Conservation (phyloP, 2,888 invertebrate genomes). For the Apamea crenata region DNA sequence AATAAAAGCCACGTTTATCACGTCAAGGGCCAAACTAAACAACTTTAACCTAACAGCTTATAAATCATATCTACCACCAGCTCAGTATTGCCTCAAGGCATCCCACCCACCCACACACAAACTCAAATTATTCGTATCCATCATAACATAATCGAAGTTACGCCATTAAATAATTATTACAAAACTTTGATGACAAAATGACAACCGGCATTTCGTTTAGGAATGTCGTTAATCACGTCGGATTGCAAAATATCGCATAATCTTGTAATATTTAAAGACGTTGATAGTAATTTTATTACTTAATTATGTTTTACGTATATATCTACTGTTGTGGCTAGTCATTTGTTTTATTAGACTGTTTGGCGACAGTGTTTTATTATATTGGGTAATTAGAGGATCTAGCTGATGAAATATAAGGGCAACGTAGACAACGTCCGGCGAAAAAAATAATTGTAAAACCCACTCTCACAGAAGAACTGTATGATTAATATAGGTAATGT, state of each 20-base stretch:
- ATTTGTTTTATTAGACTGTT: not conserved
- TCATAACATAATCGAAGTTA: conserved; percentile 44
- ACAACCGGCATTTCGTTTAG: not conserved
- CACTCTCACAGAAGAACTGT: too few species aligned
- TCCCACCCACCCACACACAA: conserved; percentile 39
- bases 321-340: not conserved
- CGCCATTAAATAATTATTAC: conserved; percentile 45
- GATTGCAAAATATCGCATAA: conserved; percentile 43
- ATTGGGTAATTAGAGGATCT: not conserved
- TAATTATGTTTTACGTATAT: conserved; percentile 4
- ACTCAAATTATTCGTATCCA: conserved; percentile 48
- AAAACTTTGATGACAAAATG: conserved; percentile 40
- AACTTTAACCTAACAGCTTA: conserved; percentile 31
- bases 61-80: conserved; percentile 34
- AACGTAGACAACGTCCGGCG: too few species aligned
- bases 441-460: too few species aligned
- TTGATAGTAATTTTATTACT: conserved; percentile 21
- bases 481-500: too few species aligned
- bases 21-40: conserved; percentile 31
- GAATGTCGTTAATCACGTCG: conserved; percentile 35
- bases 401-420: too few species aligned
- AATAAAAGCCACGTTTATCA: conserved; percentile 9
- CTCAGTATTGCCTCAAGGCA: conserved; percentile 30
- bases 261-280: conserved; percentile 11
- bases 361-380: not conserved